Percentiles rank a stretch among this genome's conserved stretches.
Conservation (phyloP, 1,140 invertebrate genomes). For the Uloborus diversus region DNA sequence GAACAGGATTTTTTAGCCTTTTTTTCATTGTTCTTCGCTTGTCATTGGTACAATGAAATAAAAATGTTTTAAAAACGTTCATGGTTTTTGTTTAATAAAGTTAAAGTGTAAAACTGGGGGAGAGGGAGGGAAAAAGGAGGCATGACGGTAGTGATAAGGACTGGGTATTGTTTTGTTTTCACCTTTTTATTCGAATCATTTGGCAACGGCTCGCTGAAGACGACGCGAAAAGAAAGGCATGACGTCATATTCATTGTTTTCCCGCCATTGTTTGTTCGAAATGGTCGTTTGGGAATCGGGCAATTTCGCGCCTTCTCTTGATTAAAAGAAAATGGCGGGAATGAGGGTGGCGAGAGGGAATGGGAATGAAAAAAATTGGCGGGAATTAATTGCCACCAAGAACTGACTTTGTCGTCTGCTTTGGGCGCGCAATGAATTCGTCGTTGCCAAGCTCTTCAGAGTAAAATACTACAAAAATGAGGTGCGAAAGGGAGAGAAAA, state of each 20-base stretch:
- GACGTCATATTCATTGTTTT: slow-evolving; percentile 56
- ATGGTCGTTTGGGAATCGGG: slow-evolving; percentile 53
- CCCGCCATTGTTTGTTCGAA: slow-evolving; percentile 56
- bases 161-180: slow-evolving; percentile 53
- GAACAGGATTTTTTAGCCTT: slow-evolving; percentile 35
- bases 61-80: slow-evolving; percentile 53
- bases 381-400: slow-evolving; percentile 51
- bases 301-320: slow-evolving; percentile 55
- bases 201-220: slow-evolving; percentile 24
- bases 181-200: slow-evolving; percentile 53
- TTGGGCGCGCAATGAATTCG: slow-evolving; percentile 45
- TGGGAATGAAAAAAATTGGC: slow-evolving; percentile 38
- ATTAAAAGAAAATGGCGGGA: slow-evolving; percentile 53
- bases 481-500: slow-evolving; percentile 29
- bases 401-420: slow-evolving; percentile 52
- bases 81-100: slow-evolving; percentile 56
- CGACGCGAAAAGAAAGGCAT: slow-evolving; percentile 17
- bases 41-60: slow-evolving; percentile 45
- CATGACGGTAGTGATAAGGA: slow-evolving; percentile 29
- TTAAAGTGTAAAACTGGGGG: slow-evolving; percentile 38
- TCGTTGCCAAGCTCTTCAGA: slow-evolving; percentile 50
- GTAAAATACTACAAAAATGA: slow-evolving; percentile 53
- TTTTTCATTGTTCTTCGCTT: slow-evolving; percentile 46
- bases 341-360: background rate
- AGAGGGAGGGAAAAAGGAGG: background rate